Conservation (phyloP, 2,888 invertebrate species). For the Liodrosophila aerea region DNA sequence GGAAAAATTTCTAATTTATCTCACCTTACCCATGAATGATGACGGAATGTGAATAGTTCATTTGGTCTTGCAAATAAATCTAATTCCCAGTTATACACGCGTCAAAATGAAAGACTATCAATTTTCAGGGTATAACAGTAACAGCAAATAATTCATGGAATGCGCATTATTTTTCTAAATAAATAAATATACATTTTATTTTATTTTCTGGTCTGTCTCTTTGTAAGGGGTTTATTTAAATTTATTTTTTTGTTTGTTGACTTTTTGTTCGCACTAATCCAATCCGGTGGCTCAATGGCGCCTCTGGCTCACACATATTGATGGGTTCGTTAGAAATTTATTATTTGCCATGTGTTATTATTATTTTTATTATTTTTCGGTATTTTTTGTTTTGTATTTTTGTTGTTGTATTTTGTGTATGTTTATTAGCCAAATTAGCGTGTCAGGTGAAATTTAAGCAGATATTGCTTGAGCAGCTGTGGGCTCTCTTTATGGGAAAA, state of each 20-base stretch:
- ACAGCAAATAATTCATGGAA: not conserved
- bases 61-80: too few relatives aligned
- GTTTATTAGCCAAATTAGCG: slow-evolving; percentile 77
- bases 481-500: slow-evolving; percentile 66
- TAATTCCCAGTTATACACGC: not conserved
- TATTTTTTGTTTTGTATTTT: slow-evolving; percentile 8
- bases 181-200: slow-evolving; percentile 32
- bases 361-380: slow-evolving; percentile 22
- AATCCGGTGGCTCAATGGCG: slow-evolving; percentile 47
- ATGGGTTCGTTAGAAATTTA: slow-evolving; percentile 52
- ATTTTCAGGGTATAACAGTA: slow-evolving; percentile 8
- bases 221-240: slow-evolving; percentile 1
- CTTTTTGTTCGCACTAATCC: slow-evolving; percentile 21
- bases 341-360: slow-evolving; percentile 36
- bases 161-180: slow-evolving; percentile 19
- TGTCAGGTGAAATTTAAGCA: slow-evolving; percentile 75
- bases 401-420: slow-evolving; percentile 32
- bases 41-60: too few relatives aligned
- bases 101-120: too few relatives aligned
- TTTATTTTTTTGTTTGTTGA: slow-evolving; percentile 23
- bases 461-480: slow-evolving; percentile 61
- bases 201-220: slow-evolving; percentile 8
- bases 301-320: slow-evolving; percentile 40
- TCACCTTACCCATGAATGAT: too few relatives aligned
- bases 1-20: too few relatives aligned